Base-by-base conservation (phyloP, 37 sponge, comb jelly and placozoan genomes). In the Tethya wilhelma region DNA sequence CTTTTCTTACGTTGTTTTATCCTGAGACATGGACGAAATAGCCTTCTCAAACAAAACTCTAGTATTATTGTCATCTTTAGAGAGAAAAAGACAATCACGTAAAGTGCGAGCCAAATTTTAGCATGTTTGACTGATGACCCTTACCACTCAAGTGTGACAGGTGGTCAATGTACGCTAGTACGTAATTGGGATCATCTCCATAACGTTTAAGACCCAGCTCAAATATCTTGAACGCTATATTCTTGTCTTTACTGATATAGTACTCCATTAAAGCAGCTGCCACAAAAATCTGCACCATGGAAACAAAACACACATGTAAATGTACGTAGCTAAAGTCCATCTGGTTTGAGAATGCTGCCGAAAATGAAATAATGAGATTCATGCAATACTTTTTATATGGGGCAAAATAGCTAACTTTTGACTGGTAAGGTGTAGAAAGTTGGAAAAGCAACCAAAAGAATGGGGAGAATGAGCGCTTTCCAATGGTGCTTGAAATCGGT, bases 251-350 rank as follows among this genome's bases (percentile, higher is more conserved):
- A 63, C 79, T 90, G 29, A 83, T 88, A 82, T 85, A 87, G 65
- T 95, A 98, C 82, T 98, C 98, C 98, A 98, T 98, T 59, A 90
- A 77, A 34, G 96, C 98, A 55, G 96, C 98, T 14, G 96, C 91
- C 25, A 98, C 93, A 84, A 88, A 98, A 25, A 91, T 91, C 90
- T 95, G 72, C 12, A 67, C 41, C n/a, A n/a, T n/a, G n/a, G n/a
- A n/a, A n/a, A n/a, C n/a, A n/a, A 28, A 12, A 41, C 9, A 23
- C 28, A n/a, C 63, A 60, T 60, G 28, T 60, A 60, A 17, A 60
- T 60, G 63, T 60, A 60, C 63, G 22, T 60, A n/a, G 11, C 7
- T 25, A 7, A 60, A n/a, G n/a, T n/a, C n/a, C n/a, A n/a, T n/a
- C n/a, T n/a, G n/a, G n/a, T n/a, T n/a, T n/a, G n/a, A n/a, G n/a